Base-by-base conservation (phyloP, 2,888 invertebrate genomes). In the Hoplodrina ambigua region DNA sequence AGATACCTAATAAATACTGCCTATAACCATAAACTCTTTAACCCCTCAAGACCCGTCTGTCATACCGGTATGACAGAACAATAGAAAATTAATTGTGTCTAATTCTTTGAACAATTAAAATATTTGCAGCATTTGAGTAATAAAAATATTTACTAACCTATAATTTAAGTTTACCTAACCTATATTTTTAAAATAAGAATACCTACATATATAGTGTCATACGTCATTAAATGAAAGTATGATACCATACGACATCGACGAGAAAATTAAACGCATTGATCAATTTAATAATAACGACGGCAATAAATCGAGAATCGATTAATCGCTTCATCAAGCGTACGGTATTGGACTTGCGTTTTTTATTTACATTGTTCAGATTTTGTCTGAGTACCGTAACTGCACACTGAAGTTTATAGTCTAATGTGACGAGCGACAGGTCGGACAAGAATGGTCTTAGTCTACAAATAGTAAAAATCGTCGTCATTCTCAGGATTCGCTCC, bases 401-500 rank as follows among this genome's bases (percentile, higher is more conserved):
- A 75, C 56, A 69, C 67, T 52, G 57, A 64, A 46, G n/a, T 56
- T 54, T 54, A 19, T 19, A 50, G 50, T 19, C 19, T 19, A 7
- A n/a, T 11, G 54, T 59, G 46, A 49, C 11, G 52, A 62, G 37
- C 46, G 49, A 60, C 33, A 65, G 33, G 57, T 56, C 41, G 37
- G 25, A 71, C 72, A 53, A 69, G 69, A 79, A 75, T 84, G 71
- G 74, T 80, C 54, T 68, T 69, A 72, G 67, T 50, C 68, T 58
- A 58, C 78, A 85, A 86, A 82, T 81, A 86, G 81, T 66, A 83
- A 80, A 86, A 83, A 85, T 75, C n/a, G 59, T 67, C 73, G 82
- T 75, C 86, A 86, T 89, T 87, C 86, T 80, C 83, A 82, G 82
- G 85, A 86, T 84, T 61, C 63, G 71, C 80, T 86, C 86, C 86